Base-by-base conservation (phyloP, 2,888 invertebrate species). In the Polylopha cassiicola region DNA sequence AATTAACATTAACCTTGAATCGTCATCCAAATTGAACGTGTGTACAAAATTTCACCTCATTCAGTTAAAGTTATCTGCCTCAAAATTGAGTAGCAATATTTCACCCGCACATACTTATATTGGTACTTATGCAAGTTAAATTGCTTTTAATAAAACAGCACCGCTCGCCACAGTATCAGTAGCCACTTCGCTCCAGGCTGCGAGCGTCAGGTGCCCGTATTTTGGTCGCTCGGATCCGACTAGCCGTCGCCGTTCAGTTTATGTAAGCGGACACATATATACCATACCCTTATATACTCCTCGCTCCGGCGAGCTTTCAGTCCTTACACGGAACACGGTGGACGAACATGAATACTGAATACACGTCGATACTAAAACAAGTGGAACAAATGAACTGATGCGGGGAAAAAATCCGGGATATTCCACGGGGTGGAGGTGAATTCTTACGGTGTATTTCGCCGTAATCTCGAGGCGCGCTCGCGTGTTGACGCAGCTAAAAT, bases 121-220 rank as follows among this genome's bases (percentile, higher is more conserved):
- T n/a, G n/a, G n/a, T n/a, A n/a, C n/a, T n/a, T n/a, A n/a, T n/a
- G n/a, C n/a, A n/a, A n/a, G n/a, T n/a, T n/a, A n/a, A n/a, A n/a
- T n/a, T n/a, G n/a, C n/a, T n/a, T n/a, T n/a, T n/a, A n/a, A n/a
- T n/a, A n/a, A n/a, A n/a, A n/a, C n/a, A n/a, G n/a, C n/a, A n/a
- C n/a, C n/a, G n/a, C n/a, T n/a, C n/a, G n/a, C n/a, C n/a, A n/a
- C n/a, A n/a, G n/a, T n/a, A n/a, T n/a, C n/a, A 5, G 0, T 13
- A 24, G 4, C 30, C 8, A 29, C 22, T 6, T 33, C 54, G 29
- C 42, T 44, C 52, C 56, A 58, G 68, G 70, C 70, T 61, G 67
- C 66, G 70, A 67, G 73, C 78, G 81, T 75, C 84, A 84, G 84
- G 84, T 84, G 84, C 74, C 73, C 70, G 79, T 75, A 81, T 82